Percentiles rank a stretch among this genome's conserved stretches.
Evolutionary conservation across 2,888 invertebrate species (phyloP).

Genomic region (Sympetrum striolatum): DNA sequence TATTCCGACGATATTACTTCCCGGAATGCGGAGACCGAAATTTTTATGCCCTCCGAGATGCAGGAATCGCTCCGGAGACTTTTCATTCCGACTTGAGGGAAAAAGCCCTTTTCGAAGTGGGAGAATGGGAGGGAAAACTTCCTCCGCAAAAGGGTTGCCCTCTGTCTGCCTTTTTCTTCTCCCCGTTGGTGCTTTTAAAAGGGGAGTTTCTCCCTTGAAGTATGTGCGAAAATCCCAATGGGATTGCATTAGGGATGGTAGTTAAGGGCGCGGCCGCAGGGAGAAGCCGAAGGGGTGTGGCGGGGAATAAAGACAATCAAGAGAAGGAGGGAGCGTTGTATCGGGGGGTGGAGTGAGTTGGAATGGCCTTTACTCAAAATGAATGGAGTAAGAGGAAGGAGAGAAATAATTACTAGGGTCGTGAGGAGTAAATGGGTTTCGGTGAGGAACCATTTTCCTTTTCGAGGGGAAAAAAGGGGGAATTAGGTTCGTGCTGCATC

Average conservation of each 20-base stretch:
- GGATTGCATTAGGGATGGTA: background rate
- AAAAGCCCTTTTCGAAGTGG: background rate
- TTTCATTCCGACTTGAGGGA: background rate
- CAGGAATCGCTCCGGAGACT: background rate
- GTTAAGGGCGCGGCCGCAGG: background rate
- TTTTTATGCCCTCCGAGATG: background rate
- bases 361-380: constrained; percentile 35
- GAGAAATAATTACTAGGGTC: constrained; percentile 22
- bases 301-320: background rate
- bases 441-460: background rate
- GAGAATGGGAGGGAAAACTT: background rate
- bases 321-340: background rate
- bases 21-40: background rate
- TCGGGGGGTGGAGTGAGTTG: background rate
- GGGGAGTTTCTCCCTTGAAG: background rate
- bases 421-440: background rate
- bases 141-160: background rate
- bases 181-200: background rate
- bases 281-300: background rate
- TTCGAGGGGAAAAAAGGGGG: background rate
- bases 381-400: background rate
- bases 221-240: background rate
- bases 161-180: background rate
- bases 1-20: background rate
- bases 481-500: background rate